A percentile compares a stretch with the other conserved stretches of the same genome.
These are phyloP conservation scores for Pedicia rivosa DNA, from an alignment of 2,888 invertebrate genomes.

Conservation along the genomic window DNA sequence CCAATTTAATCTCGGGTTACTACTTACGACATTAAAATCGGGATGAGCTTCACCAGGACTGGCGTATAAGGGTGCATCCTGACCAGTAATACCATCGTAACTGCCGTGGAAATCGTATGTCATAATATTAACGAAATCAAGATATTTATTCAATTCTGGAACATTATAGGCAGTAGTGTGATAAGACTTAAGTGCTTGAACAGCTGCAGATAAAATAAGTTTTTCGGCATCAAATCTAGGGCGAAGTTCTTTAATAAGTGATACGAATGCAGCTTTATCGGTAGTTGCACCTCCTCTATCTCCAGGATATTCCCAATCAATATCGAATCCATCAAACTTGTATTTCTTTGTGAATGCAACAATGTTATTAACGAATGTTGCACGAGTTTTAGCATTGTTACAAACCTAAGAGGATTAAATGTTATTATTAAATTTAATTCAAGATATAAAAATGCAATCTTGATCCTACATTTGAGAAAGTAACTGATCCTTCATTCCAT, in stretches of 20 bases:
- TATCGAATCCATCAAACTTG: conserved; percentile 58
- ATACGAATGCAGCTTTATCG: conserved; percentile 40
- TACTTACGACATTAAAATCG: no score
- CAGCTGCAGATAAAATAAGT: conserved; percentile 35
- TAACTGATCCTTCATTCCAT: conserved; percentile 37
- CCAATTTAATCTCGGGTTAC: no score
- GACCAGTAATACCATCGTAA: conserved; percentile 33
- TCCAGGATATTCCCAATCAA: conserved; percentile 74
- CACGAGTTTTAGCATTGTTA: not conserved
- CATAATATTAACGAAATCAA: conserved; percentile 40
- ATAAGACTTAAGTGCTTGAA: conserved; percentile 30
- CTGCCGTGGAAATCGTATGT: conserved; percentile 39
- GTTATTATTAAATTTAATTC: no score
- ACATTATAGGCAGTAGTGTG: conserved; percentile 36
- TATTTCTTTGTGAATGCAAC: conserved; percentile 52
- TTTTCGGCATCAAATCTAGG: conserved; percentile 24
- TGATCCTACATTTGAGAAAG: conserved; percentile 28
- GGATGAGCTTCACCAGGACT: conserved; percentile 15
- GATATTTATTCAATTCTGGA: conserved; percentile 27
- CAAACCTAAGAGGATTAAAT: no score
- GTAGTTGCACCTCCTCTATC: conserved; percentile 62
- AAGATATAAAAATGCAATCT: no score
- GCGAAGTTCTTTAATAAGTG: conserved; percentile 25
- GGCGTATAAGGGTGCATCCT: conserved; percentile 34
- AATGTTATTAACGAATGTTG: conserved; percentile 8